phyloP scores from a whole-genome alignment of 2,888 invertebrate genomes.

The Epirrhoe alternata region DNA sequence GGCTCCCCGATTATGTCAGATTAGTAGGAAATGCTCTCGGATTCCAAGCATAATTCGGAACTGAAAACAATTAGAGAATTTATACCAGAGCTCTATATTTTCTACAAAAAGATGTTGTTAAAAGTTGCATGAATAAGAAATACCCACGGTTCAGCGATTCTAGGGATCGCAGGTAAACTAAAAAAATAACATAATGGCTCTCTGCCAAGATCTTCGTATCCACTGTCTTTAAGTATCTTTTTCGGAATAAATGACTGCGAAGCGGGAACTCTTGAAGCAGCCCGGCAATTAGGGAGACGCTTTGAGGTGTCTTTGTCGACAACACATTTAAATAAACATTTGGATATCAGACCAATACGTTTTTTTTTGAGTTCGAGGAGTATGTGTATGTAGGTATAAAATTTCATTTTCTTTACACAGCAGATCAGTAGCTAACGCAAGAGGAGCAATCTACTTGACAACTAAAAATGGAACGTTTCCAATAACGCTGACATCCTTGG shows the following conservation, averaged over 20 bases:
- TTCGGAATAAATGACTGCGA: slow-evolving; percentile 54
- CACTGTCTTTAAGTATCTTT: slow-evolving; percentile 52
- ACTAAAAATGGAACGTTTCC: slow-evolving; percentile 82
- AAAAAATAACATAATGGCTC: slow-evolving; percentile 56
- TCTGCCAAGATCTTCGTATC: slow-evolving; percentile 56
- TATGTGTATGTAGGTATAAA: slow-evolving; percentile 8
- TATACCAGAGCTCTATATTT: slow-evolving; percentile 25
- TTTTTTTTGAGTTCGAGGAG: slow-evolving; percentile 5
- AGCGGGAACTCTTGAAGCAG: slow-evolving; percentile 47
- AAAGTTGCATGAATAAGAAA: slow-evolving; percentile 45
- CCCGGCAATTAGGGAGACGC: slow-evolving; percentile 57
- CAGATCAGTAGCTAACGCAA: slow-evolving; percentile 65
- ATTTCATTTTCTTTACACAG: slow-evolving; percentile 57
- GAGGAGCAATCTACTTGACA: slow-evolving; percentile 82
- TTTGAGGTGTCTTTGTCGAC: slow-evolving; percentile 26
- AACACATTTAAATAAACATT: slow-evolving; percentile 12
- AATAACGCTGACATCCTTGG: slow-evolving; percentile 77
- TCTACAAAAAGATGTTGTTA: slow-evolving; percentile 33
- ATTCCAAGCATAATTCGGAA: slow-evolving; percentile 32
- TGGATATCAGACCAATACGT: slow-evolving; percentile 5
- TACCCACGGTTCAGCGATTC: slow-evolving; percentile 33
- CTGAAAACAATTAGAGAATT: slow-evolving; percentile 33
- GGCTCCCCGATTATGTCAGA: slow-evolving; percentile 47
- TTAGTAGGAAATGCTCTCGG: slow-evolving; percentile 43
- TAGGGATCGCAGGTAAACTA: slow-evolving; percentile 56